Evolutionary conservation across 2,797 vertebrate species (phyloP).

Genomic region (Clarias fuscus): DNA sequence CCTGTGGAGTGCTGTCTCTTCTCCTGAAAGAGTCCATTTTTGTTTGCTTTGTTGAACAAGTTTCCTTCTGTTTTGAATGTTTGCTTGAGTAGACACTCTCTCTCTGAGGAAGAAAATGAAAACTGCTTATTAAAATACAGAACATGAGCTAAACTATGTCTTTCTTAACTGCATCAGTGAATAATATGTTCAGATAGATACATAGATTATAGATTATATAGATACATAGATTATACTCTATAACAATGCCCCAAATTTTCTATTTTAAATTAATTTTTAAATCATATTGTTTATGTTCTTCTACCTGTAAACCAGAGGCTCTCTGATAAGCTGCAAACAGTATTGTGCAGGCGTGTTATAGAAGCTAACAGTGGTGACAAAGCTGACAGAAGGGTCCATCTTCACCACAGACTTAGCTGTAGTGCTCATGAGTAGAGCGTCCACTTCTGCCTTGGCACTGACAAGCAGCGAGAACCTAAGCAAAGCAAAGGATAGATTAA

Average conservation of each 20-base stretch:
- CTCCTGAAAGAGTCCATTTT: constrained; percentile 43
- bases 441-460: constrained; percentile 35
- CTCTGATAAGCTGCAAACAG: constrained; percentile 44
- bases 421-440: constrained; percentile 21
- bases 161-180: neutral
- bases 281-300: neutral
- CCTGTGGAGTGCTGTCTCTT: constrained; percentile 38
- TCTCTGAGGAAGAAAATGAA: constrained; percentile 26
- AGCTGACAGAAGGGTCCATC: constrained; percentile 35
- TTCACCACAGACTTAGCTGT: constrained; percentile 28
- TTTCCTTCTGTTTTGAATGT: constrained; percentile 1
- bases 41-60: constrained; percentile 9
- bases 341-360: constrained; percentile 38
- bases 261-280: neutral
- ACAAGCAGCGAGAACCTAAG: constrained; percentile 41
- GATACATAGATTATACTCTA: neutral
- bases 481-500: neutral
- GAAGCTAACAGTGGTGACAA: constrained; percentile 41
- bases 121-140: neutral
- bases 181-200: neutral
- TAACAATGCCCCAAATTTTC: neutral
- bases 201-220: neutral
- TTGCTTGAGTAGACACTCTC: constrained; percentile 2
- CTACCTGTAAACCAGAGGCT: constrained; percentile 44
- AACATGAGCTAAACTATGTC: neutral